These are phyloP conservation scores for Naja naja DNA, from an alignment of 2,113 vertebrate species.

Conservation along the genomic window DNA sequence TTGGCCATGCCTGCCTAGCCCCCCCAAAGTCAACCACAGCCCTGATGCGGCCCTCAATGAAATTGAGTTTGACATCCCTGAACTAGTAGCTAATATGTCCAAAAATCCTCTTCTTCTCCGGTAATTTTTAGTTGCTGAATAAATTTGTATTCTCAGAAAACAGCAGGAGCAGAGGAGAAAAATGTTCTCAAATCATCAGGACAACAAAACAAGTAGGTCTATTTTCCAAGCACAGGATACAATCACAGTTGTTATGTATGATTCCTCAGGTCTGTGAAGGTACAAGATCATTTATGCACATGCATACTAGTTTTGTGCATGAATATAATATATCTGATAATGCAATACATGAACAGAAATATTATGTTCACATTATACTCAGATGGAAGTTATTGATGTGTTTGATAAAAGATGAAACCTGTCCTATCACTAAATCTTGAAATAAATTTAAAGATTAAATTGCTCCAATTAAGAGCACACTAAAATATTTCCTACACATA, in stretches of 20 bases:
- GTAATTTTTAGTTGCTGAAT: not conserved
- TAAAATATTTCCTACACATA: not conserved
- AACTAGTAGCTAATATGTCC: not conserved
- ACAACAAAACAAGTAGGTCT: not conserved
- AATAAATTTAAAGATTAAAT: not conserved
- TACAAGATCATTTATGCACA: not conserved
- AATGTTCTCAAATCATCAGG: not conserved
- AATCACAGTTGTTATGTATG: not conserved
- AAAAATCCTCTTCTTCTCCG: not conserved
- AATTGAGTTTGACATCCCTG: too few species aligned
- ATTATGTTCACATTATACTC: not conserved
- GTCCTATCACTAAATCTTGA: not conserved
- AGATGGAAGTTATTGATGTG: conserved; percentile 18
- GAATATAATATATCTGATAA: not conserved
- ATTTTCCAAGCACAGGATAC: not conserved
- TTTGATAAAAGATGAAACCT: not conserved
- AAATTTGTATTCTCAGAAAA: not conserved
- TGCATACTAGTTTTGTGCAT: not conserved
- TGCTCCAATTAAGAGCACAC: not conserved
- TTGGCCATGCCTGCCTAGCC: too few species aligned
- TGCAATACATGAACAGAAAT: not conserved
- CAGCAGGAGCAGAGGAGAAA: not conserved
- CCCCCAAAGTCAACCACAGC: too few species aligned
- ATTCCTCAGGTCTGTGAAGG: not conserved
- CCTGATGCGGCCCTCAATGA: too few species aligned